These are phyloP conservation scores for Chrysopa pallens DNA, from an alignment of 1,140 invertebrate species.

Conservation along the genomic window DNA sequence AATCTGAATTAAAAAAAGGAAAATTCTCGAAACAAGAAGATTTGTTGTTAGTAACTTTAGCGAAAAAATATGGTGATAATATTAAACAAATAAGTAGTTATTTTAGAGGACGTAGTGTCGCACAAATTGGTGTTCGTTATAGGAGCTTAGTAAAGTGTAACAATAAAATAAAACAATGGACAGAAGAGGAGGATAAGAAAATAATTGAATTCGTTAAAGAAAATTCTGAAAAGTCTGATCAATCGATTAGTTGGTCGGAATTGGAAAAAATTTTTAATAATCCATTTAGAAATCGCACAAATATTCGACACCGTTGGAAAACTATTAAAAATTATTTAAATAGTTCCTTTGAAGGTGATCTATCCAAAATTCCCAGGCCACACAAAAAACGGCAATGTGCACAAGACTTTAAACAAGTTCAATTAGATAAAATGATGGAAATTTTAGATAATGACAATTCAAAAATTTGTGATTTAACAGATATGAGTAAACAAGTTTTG, in stretches of 20 bases:
- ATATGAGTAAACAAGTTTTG: too few species aligned
- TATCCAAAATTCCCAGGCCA: too few species aligned
- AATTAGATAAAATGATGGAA: too few species aligned
- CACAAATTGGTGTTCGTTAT: constrained; percentile 33
- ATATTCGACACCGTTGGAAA: too few species aligned
- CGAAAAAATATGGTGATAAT: constrained; percentile 36
- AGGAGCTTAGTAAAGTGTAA: constrained; percentile 17
- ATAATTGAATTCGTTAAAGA: constrained; percentile 23
- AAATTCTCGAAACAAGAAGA: constrained; percentile 42
- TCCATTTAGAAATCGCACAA: too few species aligned
- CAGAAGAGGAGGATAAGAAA: constrained; percentile 21
- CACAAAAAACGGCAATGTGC: too few species aligned
- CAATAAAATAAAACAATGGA: constrained; percentile 23
- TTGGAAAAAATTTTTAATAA: too few species aligned
- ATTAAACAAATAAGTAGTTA: constrained; percentile 28
- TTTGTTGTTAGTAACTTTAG: constrained; percentile 32
- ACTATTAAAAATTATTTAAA: too few species aligned
- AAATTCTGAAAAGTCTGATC: constrained; percentile 14
- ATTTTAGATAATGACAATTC: too few species aligned
- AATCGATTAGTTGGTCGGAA: constrained; percentile 12
- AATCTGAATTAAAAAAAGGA: constrained; percentile 27
- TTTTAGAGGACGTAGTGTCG: constrained; percentile 29
- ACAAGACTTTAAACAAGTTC: too few species aligned
- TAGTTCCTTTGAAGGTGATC: too few species aligned
- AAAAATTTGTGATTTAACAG: too few species aligned